Conservation (phyloP, 2,888 invertebrate genomes). For the Ectemnius lituratus region DNA sequence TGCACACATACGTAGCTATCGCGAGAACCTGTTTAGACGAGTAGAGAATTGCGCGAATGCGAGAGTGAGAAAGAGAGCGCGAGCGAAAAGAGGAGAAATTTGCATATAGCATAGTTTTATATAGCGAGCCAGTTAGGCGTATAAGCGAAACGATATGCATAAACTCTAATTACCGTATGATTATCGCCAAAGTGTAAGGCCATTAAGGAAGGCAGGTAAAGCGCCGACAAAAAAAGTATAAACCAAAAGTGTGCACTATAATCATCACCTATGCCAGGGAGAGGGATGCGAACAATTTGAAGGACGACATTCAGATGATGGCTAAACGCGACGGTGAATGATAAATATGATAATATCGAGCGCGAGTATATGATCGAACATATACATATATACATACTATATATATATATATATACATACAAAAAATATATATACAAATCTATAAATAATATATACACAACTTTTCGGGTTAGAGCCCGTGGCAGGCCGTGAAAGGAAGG, state of each 20-base stretch:
- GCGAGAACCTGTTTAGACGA: constrained; percentile 40
- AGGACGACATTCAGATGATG: constrained; percentile 20
- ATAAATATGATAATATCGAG: constrained; percentile 58
- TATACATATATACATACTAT: constrained; percentile 32
- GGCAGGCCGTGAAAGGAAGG: constrained; percentile 13
- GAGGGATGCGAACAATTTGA: constrained; percentile 13
- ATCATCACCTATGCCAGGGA: constrained; percentile 33
- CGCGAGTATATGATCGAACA: constrained; percentile 58
- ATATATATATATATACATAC: constrained; percentile 2
- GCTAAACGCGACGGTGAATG: constrained; percentile 30
- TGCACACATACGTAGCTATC: constrained; percentile 23
- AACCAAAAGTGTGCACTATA: constrained; percentile 50
- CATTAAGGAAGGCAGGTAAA: constrained; percentile 44
- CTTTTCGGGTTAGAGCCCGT: constrained; percentile 46
- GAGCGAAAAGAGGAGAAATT: constrained; percentile 39
- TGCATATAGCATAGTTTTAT: constrained; percentile 75
- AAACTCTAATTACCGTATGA: constrained; percentile 64
- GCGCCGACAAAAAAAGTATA: constrained; percentile 36
- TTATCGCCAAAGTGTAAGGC: constrained; percentile 60
- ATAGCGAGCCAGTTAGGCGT: constrained; percentile 71
- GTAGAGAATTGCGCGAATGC: constrained; percentile 31
- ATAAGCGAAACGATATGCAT: constrained; percentile 67
- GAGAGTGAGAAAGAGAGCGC: no score
- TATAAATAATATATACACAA: constrained; percentile 20
- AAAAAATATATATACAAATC: constrained; percentile 27